Base-by-base conservation (phyloP, 2,888 invertebrate species). In the Onchidella celtica region DNA sequence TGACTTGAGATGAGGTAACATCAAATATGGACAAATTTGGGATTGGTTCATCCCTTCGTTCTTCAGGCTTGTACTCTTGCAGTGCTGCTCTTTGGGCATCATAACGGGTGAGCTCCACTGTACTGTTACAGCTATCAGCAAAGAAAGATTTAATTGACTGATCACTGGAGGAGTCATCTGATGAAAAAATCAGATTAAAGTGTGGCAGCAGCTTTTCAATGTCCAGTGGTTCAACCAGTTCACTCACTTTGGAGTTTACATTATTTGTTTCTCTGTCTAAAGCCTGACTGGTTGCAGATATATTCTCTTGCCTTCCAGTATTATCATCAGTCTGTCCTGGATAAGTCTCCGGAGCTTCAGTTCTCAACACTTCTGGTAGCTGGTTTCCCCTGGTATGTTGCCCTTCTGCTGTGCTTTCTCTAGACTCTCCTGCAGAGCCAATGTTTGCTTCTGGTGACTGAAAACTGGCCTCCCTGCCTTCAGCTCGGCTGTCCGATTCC, bases 21-120 rank as follows among this genome's bases (percentile, higher is more conserved):
- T 59, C 6, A 38, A 78, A 78, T 40, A 78, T 78, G 36, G 78
- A 78, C 11, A 78, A 69, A 78, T 69, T 78, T 24, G 78, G 78
- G 14, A 78, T 21, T 9, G 34, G 38, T 29, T n/a, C 59, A 14
- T 40, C 78, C 2, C 21, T 38, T 11, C 36, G 36, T 59, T n/a
- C 40, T 21, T 78, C 78, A 38, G 78, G 78, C 38, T 38, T 69
- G 59, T 69, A 78, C 6, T 38, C 61, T 29, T 69, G 36, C 24
- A 78, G 24, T 9, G 57, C n/a, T 24, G 57, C 6, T 34, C 36
- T 34, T 32, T n/a, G 68, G 17, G 59, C 29, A 38, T 38, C 65
- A 47, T 29, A n/a, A n/a, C n/a, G n/a, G n/a, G n/a, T 78, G 3
- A 69, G 59, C 24, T 40, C 59, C 61, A 11, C 69, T 57, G 38